Conservation (phyloP, 1,140 invertebrate genomes). For the Lordiphosa clarofinis region DNA sequence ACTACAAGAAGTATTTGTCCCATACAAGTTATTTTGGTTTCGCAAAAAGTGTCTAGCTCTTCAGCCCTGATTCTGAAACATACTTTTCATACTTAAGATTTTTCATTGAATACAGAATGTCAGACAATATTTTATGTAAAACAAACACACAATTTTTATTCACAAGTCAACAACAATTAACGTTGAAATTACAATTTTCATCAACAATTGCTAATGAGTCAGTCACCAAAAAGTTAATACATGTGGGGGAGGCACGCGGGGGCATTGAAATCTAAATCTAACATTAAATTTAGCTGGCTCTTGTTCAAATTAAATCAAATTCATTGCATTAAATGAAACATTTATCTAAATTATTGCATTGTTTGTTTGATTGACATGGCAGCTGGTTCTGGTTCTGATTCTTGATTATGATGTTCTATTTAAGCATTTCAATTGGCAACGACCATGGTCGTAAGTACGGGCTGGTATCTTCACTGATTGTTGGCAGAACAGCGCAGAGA, state of each 20-base stretch:
- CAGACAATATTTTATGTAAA: neutral
- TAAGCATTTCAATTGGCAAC: constrained; percentile 29
- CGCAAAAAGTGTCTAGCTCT: no score
- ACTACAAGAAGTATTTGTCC: no score
- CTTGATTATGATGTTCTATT: constrained; percentile 44
- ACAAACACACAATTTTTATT: constrained; percentile 4
- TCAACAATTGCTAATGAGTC: constrained; percentile 55
- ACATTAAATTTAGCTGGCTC: constrained; percentile 50
- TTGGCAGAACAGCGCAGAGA: no score
- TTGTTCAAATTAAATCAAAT: constrained; percentile 57
- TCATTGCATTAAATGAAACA: constrained; percentile 53
- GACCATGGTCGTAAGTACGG: neutral
- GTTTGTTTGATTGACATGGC: constrained; percentile 57
- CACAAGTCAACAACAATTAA: constrained; percentile 45
- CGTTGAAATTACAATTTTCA: constrained; percentile 52
- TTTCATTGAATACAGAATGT: no score
- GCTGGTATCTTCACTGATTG: no score
- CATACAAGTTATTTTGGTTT: no score
- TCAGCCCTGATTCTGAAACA: no score
- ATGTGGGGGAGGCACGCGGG: constrained; percentile 1
- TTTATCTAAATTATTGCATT: constrained; percentile 52
- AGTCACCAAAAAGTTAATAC: constrained; percentile 34
- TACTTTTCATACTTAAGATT: no score
- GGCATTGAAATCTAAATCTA: constrained; percentile 24
- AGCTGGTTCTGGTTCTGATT: constrained; percentile 49